Percentiles rank a stretch among this genome's conserved stretches.
phyloP scores from a whole-genome alignment of 2,113 vertebrate species.

The Lophius piscatorius region DNA sequence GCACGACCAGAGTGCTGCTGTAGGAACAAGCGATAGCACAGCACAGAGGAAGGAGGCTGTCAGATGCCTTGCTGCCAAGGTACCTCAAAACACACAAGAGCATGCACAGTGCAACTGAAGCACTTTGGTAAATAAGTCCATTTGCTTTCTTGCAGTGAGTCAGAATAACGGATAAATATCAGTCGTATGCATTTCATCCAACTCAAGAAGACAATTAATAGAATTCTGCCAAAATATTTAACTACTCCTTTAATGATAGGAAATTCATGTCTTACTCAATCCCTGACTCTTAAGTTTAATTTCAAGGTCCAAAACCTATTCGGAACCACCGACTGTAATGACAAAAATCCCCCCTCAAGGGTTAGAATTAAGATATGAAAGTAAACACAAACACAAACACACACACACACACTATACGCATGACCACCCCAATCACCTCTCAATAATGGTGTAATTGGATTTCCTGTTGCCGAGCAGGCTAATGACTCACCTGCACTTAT shows the following conservation, averaged over 20 bases:
- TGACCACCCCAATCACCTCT: conserved; percentile 1
- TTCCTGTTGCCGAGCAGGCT: conserved; percentile 28
- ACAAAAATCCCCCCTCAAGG: too few relatives aligned
- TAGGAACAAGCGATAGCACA: conserved; percentile 76
- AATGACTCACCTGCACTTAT: conserved; percentile 43
- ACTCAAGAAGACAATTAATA: too few relatives aligned
- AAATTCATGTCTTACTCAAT: too few relatives aligned
- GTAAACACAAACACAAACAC: too few relatives aligned
- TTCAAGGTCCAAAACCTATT: background rate
- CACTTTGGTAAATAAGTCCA: background rate
- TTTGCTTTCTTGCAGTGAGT: background rate
- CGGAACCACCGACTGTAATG: too few relatives aligned
- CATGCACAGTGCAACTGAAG: background rate
- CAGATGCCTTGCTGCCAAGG: conserved; percentile 90
- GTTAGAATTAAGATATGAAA: too few relatives aligned
- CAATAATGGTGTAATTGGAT: conserved; percentile 1
- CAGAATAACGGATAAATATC: too few relatives aligned
- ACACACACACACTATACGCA: too few relatives aligned
- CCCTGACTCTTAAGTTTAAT: conserved; percentile 1
- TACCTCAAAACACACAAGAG: conserved; percentile 61
- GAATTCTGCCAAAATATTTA: too few relatives aligned
- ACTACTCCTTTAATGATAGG: too few relatives aligned
- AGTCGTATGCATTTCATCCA: too few relatives aligned
- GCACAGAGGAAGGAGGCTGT: conserved; percentile 82
- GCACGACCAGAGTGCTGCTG: conserved; percentile 59